These are phyloP conservation scores for Hepsetus odoe DNA, from an alignment of 2,113 vertebrate genomes.

Conservation along the genomic window DNA sequence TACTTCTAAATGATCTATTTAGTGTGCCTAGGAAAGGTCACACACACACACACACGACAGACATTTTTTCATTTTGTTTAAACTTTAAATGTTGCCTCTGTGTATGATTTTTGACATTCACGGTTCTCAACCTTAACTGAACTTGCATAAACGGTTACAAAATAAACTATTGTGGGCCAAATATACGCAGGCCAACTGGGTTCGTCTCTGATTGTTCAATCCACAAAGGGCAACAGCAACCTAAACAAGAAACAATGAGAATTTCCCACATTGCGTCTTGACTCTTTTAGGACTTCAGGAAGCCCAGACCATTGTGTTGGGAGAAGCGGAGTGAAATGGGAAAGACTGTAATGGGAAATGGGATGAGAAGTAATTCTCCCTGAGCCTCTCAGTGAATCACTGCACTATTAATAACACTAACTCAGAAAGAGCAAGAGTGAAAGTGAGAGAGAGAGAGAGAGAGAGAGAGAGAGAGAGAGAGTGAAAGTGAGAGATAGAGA, in stretches of 20 bases:
- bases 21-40: too few species aligned
- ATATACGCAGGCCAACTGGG: not conserved
- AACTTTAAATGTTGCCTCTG: too few species aligned
- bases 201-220: not conserved
- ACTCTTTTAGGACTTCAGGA: not conserved
- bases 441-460: conserved; percentile 18
- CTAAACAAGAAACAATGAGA: not conserved
- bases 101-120: too few species aligned
- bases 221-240: not conserved
- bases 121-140: too few species aligned
- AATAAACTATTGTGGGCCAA: too few species aligned
- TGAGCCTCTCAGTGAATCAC: conserved; percentile 43
- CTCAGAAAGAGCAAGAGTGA: not conserved
- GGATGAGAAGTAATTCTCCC: conserved; percentile 28
- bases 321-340: not conserved
- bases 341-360: not conserved
- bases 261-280: not conserved
- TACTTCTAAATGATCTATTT: too few species aligned
- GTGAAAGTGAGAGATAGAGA: not conserved
- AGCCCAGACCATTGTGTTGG: not conserved
- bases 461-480: not conserved
- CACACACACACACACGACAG: too few species aligned
- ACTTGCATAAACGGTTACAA: too few species aligned
- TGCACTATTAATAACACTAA: conserved; percentile 40
- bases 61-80: too few species aligned